Percentiles rank a stretch among this genome's conserved stretches.
phyloP scores from a whole-genome alignment of 2,113 vertebrate species.

The Phalacrocorax brasilianus region DNA sequence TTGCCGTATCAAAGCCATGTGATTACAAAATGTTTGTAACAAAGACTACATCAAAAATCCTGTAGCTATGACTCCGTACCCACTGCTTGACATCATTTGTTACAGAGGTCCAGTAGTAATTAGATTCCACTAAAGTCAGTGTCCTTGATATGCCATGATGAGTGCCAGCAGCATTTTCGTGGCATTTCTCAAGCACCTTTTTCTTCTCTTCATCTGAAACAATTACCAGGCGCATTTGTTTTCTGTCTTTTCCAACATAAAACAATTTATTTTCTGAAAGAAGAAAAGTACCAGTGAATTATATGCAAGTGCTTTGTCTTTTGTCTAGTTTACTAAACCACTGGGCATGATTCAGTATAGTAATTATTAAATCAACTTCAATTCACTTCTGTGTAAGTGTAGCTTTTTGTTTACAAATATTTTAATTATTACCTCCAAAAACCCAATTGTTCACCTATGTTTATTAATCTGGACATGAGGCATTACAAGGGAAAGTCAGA shows the following conservation, averaged over 20 bases:
- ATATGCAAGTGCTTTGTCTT: not conserved
- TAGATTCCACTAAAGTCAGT: slow-evolving; percentile 74
- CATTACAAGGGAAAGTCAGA: not conserved
- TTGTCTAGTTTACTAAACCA: not conserved
- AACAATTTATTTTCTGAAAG: slow-evolving; percentile 77
- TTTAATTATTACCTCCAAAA: not conserved
- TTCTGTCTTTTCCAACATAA: slow-evolving; percentile 77
- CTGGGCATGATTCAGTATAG: not conserved
- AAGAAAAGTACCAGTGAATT: slow-evolving; percentile 32
- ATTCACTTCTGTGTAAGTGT: not conserved
- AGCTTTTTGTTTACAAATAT: not conserved
- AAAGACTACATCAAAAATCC: not conserved
- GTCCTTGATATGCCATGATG: slow-evolving; percentile 79
- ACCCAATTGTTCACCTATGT: not conserved
- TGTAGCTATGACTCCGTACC: slow-evolving; percentile 66
- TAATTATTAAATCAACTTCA: not conserved
- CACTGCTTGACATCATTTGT: slow-evolving; percentile 79
- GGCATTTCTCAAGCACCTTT: slow-evolving; percentile 72
- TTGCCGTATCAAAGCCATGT: not conserved
- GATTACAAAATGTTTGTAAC: not conserved
- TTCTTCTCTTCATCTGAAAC: slow-evolving; percentile 78
- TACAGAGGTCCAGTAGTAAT: slow-evolving; percentile 78
- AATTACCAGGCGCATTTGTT: slow-evolving; percentile 76
- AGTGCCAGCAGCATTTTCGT: slow-evolving; percentile 64
- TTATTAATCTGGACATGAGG: not conserved